Conservation (phyloP, 2,797 vertebrate species). For the Syngnathus acus region DNA sequence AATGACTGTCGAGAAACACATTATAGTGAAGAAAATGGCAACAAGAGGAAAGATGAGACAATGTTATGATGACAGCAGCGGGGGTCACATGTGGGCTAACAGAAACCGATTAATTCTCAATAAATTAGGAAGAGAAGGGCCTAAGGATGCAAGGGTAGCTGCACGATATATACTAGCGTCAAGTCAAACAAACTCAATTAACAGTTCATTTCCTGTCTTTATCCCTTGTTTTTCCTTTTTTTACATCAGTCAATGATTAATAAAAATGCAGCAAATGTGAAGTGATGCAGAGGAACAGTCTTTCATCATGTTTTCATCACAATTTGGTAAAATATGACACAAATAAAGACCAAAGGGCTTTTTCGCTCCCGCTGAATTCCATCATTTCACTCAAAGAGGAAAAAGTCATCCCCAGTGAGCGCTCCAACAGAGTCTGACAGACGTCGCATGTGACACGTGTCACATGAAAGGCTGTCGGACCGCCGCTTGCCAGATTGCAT, state of each 20-base stretch:
- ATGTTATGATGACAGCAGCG: neutral
- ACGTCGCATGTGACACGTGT: neutral
- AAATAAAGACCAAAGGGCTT: neutral
- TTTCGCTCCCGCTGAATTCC: neutral
- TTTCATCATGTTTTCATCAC: neutral
- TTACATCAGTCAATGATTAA: neutral
- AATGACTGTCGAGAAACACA: neutral
- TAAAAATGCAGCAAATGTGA: neutral
- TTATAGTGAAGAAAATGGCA: neutral
- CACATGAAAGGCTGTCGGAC: neutral
- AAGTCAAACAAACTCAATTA: neutral
- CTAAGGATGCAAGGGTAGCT: neutral
- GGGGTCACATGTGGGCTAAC: neutral
- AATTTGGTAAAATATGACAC: neutral
- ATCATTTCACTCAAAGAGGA: neutral
- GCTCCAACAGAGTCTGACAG: neutral
- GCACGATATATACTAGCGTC: neutral
- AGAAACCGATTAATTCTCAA: neutral
- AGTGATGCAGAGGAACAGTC: neutral
- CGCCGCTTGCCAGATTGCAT: neutral
- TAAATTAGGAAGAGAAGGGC: neutral
- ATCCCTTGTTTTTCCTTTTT: neutral
- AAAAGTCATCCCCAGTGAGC: neutral
- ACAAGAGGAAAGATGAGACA: neutral
- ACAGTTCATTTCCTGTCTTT: neutral